A percentile compares a stretch with the other conserved stretches of the same genome.
Conservation (phyloP, 2,113 vertebrate genomes). For the Thermophis baileyi region DNA sequence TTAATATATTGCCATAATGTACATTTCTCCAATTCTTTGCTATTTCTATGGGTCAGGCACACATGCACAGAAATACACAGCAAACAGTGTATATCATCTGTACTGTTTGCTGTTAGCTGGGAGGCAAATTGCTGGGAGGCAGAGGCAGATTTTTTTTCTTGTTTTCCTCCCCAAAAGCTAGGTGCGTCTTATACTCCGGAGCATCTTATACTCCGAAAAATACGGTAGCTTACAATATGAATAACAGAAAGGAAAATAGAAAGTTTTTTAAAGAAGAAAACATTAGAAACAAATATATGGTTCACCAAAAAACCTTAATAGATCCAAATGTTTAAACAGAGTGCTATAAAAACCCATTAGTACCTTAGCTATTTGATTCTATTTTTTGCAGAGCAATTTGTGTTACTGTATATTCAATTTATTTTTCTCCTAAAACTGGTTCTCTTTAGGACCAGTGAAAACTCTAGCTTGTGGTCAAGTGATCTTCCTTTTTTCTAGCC, state of each 20-base stretch:
- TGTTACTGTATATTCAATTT: neutral
- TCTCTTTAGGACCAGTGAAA: slow-evolving; percentile 23
- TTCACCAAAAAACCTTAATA: neutral
- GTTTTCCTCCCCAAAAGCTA: too few relatives aligned
- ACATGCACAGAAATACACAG: too few relatives aligned
- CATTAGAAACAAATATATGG: neutral
- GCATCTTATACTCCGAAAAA: too few relatives aligned
- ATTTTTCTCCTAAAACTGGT: neutral
- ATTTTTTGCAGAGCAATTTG: neutral
- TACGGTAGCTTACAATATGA: neutral
- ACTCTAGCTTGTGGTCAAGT: neutral
- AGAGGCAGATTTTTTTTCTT: too few relatives aligned
- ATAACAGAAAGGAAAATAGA: neutral
- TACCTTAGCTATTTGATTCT: too few relatives aligned
- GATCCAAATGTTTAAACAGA: neutral
- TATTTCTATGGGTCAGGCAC: too few relatives aligned
- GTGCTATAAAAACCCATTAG: neutral
- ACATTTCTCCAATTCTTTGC: too few relatives aligned
- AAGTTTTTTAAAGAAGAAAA: neutral
- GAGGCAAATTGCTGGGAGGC: too few relatives aligned
- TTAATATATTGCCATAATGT: too few relatives aligned
- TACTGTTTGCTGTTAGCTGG: too few relatives aligned
- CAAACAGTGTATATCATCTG: too few relatives aligned
- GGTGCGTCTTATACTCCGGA: too few relatives aligned
- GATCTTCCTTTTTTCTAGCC: slow-evolving; percentile 1